phyloP scores from a whole-genome alignment of 2,113 vertebrate species.

The Corynorhinus townsendii region DNA sequence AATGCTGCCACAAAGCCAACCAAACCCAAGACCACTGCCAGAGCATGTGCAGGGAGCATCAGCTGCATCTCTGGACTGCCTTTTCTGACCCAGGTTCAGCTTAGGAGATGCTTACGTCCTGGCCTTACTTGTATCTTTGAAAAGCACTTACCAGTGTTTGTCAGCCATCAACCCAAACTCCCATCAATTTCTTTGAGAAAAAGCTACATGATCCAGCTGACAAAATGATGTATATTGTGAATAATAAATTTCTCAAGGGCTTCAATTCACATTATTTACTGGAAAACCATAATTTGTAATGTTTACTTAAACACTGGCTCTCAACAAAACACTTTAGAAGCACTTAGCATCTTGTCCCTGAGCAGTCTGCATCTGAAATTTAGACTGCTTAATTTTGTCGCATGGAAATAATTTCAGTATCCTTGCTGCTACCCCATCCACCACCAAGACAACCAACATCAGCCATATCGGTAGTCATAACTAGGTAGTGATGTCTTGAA shows the following conservation, averaged over 20 bases:
- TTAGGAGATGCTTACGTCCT: neutral
- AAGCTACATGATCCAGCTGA: constrained; percentile 71
- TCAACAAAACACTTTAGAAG: constrained; percentile 80
- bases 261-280: constrained; percentile 71
- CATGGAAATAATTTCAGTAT: constrained; percentile 42
- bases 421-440: neutral
- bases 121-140: neutral
- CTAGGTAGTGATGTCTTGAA: neutral
- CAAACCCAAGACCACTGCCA: neutral
- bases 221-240: constrained; percentile 78
- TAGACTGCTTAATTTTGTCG: constrained; percentile 72
- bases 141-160: constrained; percentile 8
- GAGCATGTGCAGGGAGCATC: neutral
- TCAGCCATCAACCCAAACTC: constrained; percentile 27
- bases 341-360: constrained; percentile 77
- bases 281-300: constrained; percentile 79
- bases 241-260: constrained; percentile 78
- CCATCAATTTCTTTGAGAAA: constrained; percentile 67
- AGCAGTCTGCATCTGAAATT: constrained; percentile 75
- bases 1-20: neutral
- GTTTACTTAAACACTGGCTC: constrained; percentile 81
- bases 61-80: neutral
- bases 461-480: neutral
- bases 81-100: neutral
- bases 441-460: neutral